These are phyloP conservation scores for Cynopterus brachyotis DNA, from an alignment of 2,113 vertebrate species.

Conservation along the genomic window DNA sequence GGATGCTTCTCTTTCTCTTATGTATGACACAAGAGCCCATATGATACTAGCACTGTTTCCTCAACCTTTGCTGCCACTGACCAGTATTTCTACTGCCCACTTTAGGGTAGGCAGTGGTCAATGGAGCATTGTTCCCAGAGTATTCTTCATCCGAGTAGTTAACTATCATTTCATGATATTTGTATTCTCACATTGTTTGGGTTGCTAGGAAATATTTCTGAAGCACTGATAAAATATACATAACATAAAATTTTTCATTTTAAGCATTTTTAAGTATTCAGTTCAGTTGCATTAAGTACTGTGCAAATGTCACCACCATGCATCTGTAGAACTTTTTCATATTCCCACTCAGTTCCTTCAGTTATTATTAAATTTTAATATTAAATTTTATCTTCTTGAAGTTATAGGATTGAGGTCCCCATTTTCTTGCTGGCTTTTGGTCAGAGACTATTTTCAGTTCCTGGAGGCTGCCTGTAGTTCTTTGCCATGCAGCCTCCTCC, in stretches of 20 bases:
- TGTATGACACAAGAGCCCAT: neutral
- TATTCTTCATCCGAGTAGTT: neutral
- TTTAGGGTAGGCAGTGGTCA: neutral
- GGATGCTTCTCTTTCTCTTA: conserved; percentile 1
- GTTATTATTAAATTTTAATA: neutral
- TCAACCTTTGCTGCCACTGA: neutral
- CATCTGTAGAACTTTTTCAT: neutral
- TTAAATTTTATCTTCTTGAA: conserved; percentile 33
- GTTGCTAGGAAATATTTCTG: neutral
- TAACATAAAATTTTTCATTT: neutral
- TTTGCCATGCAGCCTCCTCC: neutral
- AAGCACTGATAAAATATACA: neutral
- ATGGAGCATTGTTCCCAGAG: neutral
- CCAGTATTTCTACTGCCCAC: neutral
- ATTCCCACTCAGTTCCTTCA: neutral
- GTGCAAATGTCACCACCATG: neutral
- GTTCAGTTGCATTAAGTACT: neutral
- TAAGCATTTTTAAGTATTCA: neutral
- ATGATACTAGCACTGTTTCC: neutral
- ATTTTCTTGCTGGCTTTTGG: neutral
- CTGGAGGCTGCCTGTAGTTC: neutral
- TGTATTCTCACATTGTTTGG: neutral
- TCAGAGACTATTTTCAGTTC: neutral
- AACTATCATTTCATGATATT: neutral
- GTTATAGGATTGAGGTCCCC: neutral